Percentiles rank a stretch among this genome's conserved stretches.
These are phyloP conservation scores for Cosmia pyralina DNA, from an alignment of 2,888 invertebrate genomes.

Conservation along the genomic window DNA sequence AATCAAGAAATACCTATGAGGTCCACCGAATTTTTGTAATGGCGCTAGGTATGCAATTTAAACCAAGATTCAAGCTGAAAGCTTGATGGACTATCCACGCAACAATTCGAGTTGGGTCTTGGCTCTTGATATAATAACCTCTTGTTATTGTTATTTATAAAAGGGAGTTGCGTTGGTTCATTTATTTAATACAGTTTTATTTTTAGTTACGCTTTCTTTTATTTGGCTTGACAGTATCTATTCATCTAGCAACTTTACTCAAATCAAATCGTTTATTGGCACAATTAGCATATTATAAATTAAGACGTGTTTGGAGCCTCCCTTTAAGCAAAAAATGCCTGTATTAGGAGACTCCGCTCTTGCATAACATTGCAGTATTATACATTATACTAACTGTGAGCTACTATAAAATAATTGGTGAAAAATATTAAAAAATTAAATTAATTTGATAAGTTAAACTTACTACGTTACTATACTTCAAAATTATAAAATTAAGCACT, in stretches of 20 bases:
- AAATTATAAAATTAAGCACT: background rate
- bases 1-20: conserved; percentile 92
- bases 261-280: no score
- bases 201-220: background rate
- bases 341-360: no score
- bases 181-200: conserved; percentile 38
- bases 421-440: no score
- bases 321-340: no score
- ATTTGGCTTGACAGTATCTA: background rate
- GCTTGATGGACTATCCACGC: background rate
- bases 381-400: no score
- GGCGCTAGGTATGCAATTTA: background rate
- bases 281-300: no score
- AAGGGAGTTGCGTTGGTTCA: background rate
- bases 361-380: no score
- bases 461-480: background rate
- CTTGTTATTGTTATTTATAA: conserved; percentile 18
- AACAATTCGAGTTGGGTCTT: background rate
- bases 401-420: no score
- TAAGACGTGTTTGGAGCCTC: no score
- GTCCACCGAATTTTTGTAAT: background rate
- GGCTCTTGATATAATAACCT: background rate
- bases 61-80: background rate
- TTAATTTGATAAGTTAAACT: no score
- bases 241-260: background rate